A percentile compares a stretch with the other conserved stretches of the same genome.
phyloP scores from a whole-genome alignment of 2,888 invertebrate species.

The Lymantria monacha region DNA sequence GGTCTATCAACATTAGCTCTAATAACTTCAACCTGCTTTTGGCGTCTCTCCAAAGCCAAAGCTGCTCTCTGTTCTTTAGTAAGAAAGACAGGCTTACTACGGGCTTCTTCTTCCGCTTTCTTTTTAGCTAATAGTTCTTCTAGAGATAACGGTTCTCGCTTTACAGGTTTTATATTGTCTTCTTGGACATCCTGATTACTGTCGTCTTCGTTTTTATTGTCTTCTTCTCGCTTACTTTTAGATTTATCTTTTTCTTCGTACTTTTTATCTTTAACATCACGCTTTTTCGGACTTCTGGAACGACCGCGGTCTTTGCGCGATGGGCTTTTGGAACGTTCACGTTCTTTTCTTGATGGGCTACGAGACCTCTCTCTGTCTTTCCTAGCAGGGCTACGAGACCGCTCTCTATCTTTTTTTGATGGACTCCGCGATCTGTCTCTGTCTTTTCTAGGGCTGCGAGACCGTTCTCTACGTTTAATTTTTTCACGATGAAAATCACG shows the following conservation, averaged over 20 bases:
- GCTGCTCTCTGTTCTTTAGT: slow-evolving; percentile 97
- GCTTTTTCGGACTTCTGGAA: slow-evolving; percentile 67
- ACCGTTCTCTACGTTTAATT: slow-evolving; percentile 63
- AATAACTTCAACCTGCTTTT: slow-evolving; percentile 93
- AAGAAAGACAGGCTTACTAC: slow-evolving; percentile 97
- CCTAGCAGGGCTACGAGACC: slow-evolving; percentile 56
- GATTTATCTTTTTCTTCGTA: slow-evolving; percentile 71
- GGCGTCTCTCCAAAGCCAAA: slow-evolving; percentile 93
- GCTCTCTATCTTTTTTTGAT: slow-evolving; percentile 54
- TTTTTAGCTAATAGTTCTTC: slow-evolving; percentile 98
- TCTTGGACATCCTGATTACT: slow-evolving; percentile 63
- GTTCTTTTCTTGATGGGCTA: slow-evolving; percentile 41
- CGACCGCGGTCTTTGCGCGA: slow-evolving; percentile 56
- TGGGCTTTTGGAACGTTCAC: slow-evolving; percentile 45
- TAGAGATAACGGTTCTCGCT: slow-evolving; percentile 93
- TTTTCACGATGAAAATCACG: slow-evolving; percentile 70
- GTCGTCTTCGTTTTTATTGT: slow-evolving; percentile 55
- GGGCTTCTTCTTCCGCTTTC: slow-evolving; percentile 96
- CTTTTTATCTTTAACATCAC: slow-evolving; percentile 65
- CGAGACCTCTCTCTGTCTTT: slow-evolving; percentile 54
- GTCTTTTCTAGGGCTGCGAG: slow-evolving; percentile 63
- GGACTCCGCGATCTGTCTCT: slow-evolving; percentile 52
- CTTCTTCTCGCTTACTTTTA: slow-evolving; percentile 60
- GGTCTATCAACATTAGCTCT: slow-evolving; percentile 84
- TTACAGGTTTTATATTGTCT: slow-evolving; percentile 56